Evolutionary conservation across 2,113 vertebrate genomes (phyloP).

Genomic region (Crotophaga sulcirostris): DNA sequence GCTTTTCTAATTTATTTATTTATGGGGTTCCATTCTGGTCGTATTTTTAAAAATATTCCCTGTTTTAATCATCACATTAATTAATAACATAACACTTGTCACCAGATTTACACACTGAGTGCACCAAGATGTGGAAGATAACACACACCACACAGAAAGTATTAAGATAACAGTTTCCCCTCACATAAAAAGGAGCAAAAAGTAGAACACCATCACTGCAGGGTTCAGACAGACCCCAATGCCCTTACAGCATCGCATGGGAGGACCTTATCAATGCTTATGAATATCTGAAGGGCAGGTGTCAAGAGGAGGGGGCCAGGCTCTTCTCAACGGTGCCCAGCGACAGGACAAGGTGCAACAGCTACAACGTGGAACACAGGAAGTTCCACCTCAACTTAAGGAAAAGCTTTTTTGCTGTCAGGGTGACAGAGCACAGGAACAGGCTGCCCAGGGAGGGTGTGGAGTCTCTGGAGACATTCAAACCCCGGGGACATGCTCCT

Average conservation of each 20-base stretch:
- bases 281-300: too few relatives aligned
- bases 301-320: too few relatives aligned
- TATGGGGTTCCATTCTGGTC: background rate
- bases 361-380: too few relatives aligned
- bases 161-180: accelerated
- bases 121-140: background rate
- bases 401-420: too few relatives aligned
- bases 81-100: background rate
- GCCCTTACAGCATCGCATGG: background rate
- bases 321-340: too few relatives aligned
- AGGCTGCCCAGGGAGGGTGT: too few relatives aligned
- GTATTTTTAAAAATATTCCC: accelerated
- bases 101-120: background rate
- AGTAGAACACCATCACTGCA: background rate
- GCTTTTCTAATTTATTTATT: background rate
- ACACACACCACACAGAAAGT: background rate
- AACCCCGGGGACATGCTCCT: too few relatives aligned
- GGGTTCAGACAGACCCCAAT: background rate
- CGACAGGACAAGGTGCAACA: too few relatives aligned
- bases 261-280: too few relatives aligned
- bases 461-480: too few relatives aligned
- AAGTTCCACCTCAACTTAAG: too few relatives aligned
- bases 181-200: background rate
- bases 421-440: too few relatives aligned
- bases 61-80: background rate